Conservation (phyloP, 2,888 invertebrate species). For the Phortica okadai region DNA sequence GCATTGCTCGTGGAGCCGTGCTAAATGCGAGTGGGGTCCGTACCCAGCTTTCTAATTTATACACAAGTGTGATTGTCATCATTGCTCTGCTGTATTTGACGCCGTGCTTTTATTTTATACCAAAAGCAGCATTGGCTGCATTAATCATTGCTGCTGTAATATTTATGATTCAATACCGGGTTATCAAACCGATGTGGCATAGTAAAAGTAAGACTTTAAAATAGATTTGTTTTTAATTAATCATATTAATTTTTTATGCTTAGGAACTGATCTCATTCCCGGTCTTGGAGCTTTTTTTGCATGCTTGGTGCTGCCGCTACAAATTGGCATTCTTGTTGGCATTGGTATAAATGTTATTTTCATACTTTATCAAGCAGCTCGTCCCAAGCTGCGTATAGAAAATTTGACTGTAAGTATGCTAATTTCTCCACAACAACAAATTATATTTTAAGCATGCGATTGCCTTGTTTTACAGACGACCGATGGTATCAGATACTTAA, state of each 20-base stretch:
- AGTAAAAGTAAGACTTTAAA: slow-evolving; percentile 79
- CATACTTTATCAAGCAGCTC: slow-evolving; percentile 90
- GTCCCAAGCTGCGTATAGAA: slow-evolving; percentile 90
- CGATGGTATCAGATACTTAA: slow-evolving; percentile 84
- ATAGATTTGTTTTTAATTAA: no score
- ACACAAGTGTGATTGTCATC: slow-evolving; percentile 89
- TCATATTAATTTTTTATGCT: slow-evolving; percentile 32
- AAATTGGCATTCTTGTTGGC: slow-evolving; percentile 91
- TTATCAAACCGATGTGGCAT: slow-evolving; percentile 91
- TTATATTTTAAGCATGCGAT: background rate
- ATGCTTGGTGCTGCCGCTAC: slow-evolving; percentile 88
- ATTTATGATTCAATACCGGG: slow-evolving; percentile 93
- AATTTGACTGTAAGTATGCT: slow-evolving; percentile 81
- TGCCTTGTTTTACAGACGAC: slow-evolving; percentile 77
- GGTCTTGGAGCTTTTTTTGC: slow-evolving; percentile 90
- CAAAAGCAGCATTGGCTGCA: slow-evolving; percentile 90
- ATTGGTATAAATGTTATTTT: slow-evolving; percentile 89
- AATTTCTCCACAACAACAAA: background rate
- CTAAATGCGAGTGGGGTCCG: slow-evolving; percentile 92
- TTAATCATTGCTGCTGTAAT: slow-evolving; percentile 95
- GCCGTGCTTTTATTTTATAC: slow-evolving; percentile 91
- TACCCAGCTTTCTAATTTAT: slow-evolving; percentile 89
- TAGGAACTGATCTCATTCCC: slow-evolving; percentile 92
- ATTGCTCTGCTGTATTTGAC: slow-evolving; percentile 91
- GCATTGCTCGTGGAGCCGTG: slow-evolving; percentile 90